Conservation (phyloP, 1,140 invertebrate species). For the Whitmania pigra region DNA sequence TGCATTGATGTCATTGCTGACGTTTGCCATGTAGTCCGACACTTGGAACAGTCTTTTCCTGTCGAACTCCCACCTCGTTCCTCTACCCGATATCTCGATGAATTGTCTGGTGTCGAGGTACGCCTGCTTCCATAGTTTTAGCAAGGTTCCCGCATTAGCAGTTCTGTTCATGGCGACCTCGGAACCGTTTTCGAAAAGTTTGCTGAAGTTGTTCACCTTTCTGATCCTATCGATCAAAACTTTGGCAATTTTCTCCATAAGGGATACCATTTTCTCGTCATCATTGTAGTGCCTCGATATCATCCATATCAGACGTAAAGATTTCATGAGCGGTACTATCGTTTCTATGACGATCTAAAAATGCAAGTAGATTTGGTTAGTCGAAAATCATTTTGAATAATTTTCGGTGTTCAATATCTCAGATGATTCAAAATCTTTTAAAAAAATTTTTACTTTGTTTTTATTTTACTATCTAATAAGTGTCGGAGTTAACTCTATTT, state of each 20-base stretch:
- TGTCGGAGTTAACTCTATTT: no score
- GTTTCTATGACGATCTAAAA: slow-evolving; percentile 45
- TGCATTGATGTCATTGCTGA: slow-evolving; percentile 60
- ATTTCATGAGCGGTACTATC: slow-evolving; percentile 63
- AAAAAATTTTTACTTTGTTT: no score
- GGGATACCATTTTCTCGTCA: slow-evolving; percentile 35
- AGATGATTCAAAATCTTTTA: no score
- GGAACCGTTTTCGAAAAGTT: slow-evolving; percentile 52
- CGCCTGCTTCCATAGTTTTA: slow-evolving; percentile 60
- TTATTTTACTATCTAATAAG: no score
- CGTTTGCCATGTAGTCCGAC: slow-evolving; percentile 64
- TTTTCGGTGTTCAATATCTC: no score
- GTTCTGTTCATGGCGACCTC: slow-evolving; percentile 41
- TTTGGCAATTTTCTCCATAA: slow-evolving; percentile 66
- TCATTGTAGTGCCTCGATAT: slow-evolving; percentile 44
- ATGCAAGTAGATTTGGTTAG: background rate
- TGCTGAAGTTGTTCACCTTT: slow-evolving; percentile 54
- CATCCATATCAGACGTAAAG: slow-evolving; percentile 49
- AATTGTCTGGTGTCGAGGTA: slow-evolving; percentile 55
- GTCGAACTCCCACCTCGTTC: slow-evolving; percentile 77
- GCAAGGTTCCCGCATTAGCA: slow-evolving; percentile 46
- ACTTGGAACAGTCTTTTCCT: slow-evolving; percentile 61
- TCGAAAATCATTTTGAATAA: no score
- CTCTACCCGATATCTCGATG: slow-evolving; percentile 68
- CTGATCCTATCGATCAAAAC: slow-evolving; percentile 61